Conservation (phyloP, 2,888 invertebrate genomes). For the Drosophila pegasa region DNA sequence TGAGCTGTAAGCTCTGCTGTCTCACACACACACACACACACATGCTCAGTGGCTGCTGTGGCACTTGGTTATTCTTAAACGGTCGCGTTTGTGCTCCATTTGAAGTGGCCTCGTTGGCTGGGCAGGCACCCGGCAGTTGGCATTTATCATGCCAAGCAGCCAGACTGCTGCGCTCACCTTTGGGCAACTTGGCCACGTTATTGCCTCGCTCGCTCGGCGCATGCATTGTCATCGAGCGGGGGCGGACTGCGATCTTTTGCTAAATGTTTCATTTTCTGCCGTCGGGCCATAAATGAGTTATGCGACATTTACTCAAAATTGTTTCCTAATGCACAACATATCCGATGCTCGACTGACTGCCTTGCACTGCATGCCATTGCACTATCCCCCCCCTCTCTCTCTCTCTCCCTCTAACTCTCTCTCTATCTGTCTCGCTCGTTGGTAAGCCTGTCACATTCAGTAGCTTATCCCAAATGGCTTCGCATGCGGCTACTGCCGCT, state of each 20-base stretch:
- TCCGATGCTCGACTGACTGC: conserved; percentile 50
- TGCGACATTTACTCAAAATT: conserved; percentile 82
- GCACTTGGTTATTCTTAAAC: conserved; percentile 75
- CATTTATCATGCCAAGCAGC: conserved; percentile 58
- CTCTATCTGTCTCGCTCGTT: not conserved
- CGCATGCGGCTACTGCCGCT: conserved; percentile 23
- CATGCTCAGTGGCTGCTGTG: conserved; percentile 4
- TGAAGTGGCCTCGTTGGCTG: conserved; percentile 67
- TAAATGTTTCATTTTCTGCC: conserved; percentile 29
- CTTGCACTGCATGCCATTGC: conserved; percentile 9
- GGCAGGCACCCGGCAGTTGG: conserved; percentile 41
- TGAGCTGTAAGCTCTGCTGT: conserved; percentile 67
- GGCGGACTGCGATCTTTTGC: conserved; percentile 17
- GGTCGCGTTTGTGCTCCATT: conserved; percentile 80
- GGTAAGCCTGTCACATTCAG: conserved; percentile 35
- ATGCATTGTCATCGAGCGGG: conserved; percentile 25
- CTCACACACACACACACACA: conserved; percentile 21
- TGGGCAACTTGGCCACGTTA: conserved; percentile 27
- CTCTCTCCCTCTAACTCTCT: not conserved
- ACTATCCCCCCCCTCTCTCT: not conserved
- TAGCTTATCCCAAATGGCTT: conserved; percentile 30
- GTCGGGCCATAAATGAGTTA: conserved; percentile 81
- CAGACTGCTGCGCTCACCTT: conserved; percentile 35
- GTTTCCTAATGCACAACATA: conserved; percentile 77
- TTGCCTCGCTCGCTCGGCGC: no score